Evolutionary conservation across 2,797 vertebrate species (phyloP).

Genomic region (Poliocrania exsul): DNA sequence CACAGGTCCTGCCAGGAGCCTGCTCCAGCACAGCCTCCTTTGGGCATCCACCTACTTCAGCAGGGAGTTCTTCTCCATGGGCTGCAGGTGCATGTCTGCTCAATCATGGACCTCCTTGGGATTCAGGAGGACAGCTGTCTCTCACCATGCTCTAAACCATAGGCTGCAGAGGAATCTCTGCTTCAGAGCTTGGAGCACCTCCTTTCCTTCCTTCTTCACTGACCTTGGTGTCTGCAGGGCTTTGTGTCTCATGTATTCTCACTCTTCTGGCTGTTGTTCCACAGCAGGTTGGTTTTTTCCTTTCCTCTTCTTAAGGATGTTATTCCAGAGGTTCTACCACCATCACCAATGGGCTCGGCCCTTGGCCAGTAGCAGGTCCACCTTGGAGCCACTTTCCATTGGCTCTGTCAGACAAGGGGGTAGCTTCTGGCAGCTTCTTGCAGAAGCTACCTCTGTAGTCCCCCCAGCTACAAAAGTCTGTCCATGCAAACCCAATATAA

Average conservation of each 20-base stretch:
- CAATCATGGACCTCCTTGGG: not conserved
- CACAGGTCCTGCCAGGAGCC: not conserved
- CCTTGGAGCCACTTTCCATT: not conserved
- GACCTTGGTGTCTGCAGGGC: not conserved
- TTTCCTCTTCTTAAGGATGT: not conserved
- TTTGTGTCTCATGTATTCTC: not conserved
- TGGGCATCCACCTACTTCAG: too few relatives aligned
- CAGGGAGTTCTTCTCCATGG: not conserved
- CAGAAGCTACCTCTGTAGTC: not conserved
- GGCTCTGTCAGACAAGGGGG: not conserved
- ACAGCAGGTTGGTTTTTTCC: not conserved
- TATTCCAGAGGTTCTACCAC: not conserved
- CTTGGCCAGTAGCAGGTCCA: accelerated
- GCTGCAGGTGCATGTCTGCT: not conserved
- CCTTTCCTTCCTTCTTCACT: not conserved
- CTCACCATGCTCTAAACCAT: not conserved
- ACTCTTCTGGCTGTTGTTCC: not conserved
- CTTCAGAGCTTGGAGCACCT: not conserved
- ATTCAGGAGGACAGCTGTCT: not conserved
- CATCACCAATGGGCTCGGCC: accelerated
- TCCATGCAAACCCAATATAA: not conserved
- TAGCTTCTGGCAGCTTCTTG: not conserved
- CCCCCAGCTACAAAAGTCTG: not conserved
- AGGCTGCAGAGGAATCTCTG: not conserved
- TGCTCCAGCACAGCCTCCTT: not conserved